Percentiles rank a stretch among this genome's conserved stretches.
Conservation (phyloP, 2,797 vertebrate genomes). For the Acanthurus tractus region DNA sequence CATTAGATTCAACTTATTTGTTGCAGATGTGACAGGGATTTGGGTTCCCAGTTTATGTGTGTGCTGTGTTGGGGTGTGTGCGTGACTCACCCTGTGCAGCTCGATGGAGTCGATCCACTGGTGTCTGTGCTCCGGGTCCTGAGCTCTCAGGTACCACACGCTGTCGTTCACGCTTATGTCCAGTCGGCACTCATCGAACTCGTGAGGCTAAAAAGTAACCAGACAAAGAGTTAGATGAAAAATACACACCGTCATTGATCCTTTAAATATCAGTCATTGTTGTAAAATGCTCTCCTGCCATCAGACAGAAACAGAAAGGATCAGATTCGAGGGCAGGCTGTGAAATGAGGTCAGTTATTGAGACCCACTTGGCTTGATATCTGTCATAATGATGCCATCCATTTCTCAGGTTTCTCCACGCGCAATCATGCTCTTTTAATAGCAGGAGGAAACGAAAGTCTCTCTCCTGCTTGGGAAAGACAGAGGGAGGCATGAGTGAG, state of each 20-base stretch:
- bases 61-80: conserved; percentile 1
- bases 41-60: not conserved
- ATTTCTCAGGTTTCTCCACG: not conserved
- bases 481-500: conserved; percentile 2
- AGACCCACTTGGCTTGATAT: not conserved
- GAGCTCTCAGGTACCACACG: conserved; percentile 95
- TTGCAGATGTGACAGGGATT: conserved; percentile 6
- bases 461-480: not conserved
- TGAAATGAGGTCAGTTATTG: conserved; percentile 19
- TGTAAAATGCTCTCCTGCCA: not conserved
- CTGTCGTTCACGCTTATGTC: conserved; percentile 97
- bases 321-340: not conserved
- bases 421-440: conserved; percentile 14
- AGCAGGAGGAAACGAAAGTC: conserved; percentile 15
- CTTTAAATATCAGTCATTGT: not conserved
- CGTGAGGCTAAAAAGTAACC: conserved; percentile 87
- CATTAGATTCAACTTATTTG: conserved; percentile 5
- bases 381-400: not conserved
- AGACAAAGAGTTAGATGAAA: conserved; percentile 1
- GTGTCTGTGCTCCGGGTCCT: conserved; percentile 92
- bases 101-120: conserved; percentile 95
- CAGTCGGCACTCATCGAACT: conserved; percentile 96
- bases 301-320: not conserved
- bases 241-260: not conserved
- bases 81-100: conserved; percentile 90